Percentiles rank a stretch among this genome's conserved stretches.
phyloP scores from a whole-genome alignment of 2,797 vertebrate genomes.

The Podargus strigoides region DNA sequence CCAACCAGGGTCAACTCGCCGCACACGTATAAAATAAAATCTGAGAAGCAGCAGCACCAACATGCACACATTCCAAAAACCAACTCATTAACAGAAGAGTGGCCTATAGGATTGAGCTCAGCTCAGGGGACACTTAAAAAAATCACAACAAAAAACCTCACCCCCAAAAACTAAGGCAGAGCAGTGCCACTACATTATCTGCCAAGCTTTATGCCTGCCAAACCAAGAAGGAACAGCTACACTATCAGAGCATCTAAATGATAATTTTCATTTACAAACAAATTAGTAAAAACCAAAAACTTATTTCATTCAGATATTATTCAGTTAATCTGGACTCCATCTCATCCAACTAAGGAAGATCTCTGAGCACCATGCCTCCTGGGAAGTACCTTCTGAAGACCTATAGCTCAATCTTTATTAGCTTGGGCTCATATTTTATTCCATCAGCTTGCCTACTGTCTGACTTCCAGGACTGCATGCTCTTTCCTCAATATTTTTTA shows the following conservation, averaged over 20 bases:
- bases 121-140: background rate
- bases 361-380: background rate
- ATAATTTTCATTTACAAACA: background rate
- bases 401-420: background rate
- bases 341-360: background rate
- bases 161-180: background rate
- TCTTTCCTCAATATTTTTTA: background rate
- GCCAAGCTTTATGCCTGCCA: background rate
- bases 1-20: background rate
- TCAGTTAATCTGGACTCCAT: background rate
- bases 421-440: background rate
- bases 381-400: background rate
- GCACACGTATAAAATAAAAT: background rate
- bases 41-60: background rate
- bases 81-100: background rate
- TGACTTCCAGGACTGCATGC: background rate
- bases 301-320: background rate
- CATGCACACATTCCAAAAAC: background rate
- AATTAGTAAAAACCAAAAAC: background rate
- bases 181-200: background rate
- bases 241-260: background rate
- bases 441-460: background rate
- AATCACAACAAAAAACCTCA: background rate
- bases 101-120: too few relatives aligned
- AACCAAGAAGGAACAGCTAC: background rate